A percentile compares a stretch with the other conserved stretches of the same genome.
These are phyloP conservation scores for Zoanthus gigantus DNA, from an alignment of 92 coral and sea anemone species.

Conservation along the genomic window DNA sequence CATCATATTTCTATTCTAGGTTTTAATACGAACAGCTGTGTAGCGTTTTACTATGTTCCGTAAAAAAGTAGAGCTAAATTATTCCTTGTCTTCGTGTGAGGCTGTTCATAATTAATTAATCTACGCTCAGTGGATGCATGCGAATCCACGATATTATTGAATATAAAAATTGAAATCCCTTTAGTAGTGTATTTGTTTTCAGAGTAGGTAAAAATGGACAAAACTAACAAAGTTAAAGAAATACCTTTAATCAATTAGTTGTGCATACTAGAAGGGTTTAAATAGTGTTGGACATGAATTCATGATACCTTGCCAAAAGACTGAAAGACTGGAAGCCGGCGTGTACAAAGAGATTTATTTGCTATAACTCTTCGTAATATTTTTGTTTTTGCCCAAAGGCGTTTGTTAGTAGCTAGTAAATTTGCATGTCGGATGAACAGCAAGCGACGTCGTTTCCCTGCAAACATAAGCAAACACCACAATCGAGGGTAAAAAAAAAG, in stretches of 20 bases:
- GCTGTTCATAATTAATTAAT: constrained; percentile 49
- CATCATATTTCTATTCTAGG: constrained; percentile 16
- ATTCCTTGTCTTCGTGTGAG: constrained; percentile 48
- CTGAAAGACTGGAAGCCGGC: constrained; percentile 49
- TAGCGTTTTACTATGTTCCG: constrained; percentile 10
- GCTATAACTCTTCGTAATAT: constrained; percentile 57
- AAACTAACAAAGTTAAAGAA: constrained; percentile 43
- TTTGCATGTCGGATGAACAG: constrained; percentile 54
- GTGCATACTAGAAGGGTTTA: constrained; percentile 6
- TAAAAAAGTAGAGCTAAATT: constrained; percentile 27
- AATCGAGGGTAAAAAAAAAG: constrained; percentile 25
- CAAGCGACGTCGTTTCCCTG: constrained; percentile 23
- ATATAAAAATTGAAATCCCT: constrained; percentile 44
- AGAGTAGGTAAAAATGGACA: constrained; percentile 17
- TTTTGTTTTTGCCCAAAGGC: constrained; percentile 72
- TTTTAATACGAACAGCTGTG: constrained; percentile 12
- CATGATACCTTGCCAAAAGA: constrained; percentile 16
- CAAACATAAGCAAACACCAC: constrained; percentile 36
- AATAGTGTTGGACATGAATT: background rate
- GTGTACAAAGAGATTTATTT: constrained; percentile 67
- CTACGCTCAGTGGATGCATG: constrained; percentile 34
- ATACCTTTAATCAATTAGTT: constrained; percentile 44
- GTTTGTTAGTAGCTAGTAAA: constrained; percentile 51
- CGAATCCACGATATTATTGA: constrained; percentile 29
- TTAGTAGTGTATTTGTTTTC: constrained; percentile 45